phyloP scores from a whole-genome alignment of 1,140 invertebrate species.

The Galleria mellonella region DNA sequence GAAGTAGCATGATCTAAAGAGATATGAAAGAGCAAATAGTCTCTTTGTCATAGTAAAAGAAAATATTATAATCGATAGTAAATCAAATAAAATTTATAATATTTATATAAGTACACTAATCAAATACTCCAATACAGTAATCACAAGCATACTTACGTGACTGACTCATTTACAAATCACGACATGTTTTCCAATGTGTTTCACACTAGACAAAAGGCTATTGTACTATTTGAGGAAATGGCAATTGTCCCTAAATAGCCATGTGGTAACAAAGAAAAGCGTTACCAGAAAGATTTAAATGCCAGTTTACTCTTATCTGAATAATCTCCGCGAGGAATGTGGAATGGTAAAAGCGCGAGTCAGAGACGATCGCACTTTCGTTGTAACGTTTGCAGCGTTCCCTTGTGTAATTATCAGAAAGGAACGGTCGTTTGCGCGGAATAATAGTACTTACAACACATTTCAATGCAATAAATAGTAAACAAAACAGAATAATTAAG shows the following conservation, averaged over 20 bases:
- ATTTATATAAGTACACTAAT: too few relatives aligned
- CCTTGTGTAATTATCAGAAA: conserved; percentile 32
- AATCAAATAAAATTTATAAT: too few relatives aligned
- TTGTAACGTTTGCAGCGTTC: conserved; percentile 25
- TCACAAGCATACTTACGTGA: too few relatives aligned
- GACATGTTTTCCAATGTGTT: conserved; percentile 17
- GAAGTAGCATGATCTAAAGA: too few relatives aligned
- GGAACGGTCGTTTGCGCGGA: conserved; percentile 18
- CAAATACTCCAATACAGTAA: too few relatives aligned
- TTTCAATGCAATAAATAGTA: conserved; percentile 8
- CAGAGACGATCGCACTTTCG: conserved; percentile 36
- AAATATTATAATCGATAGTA: too few relatives aligned
- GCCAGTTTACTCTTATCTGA: conserved; percentile 37
- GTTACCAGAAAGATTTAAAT: conserved; percentile 40
- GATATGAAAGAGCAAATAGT: too few relatives aligned
- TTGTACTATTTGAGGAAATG: conserved; percentile 43
- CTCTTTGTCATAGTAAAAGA: too few relatives aligned
- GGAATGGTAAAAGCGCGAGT: conserved; percentile 33
- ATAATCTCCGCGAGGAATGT: conserved; percentile 34
- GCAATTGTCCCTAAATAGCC: conserved; percentile 39
- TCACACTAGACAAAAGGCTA: conserved; percentile 46
- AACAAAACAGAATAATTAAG: conserved; percentile 2
- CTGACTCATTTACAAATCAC: conserved; percentile 1
- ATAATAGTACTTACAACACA: conserved; percentile 8
- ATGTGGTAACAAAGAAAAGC: conserved; percentile 42